Percentiles rank a stretch among this genome's conserved stretches.
These are phyloP conservation scores for Apocheima hispidaria DNA, from an alignment of 2,888 invertebrate genomes.

Conservation along the genomic window DNA sequence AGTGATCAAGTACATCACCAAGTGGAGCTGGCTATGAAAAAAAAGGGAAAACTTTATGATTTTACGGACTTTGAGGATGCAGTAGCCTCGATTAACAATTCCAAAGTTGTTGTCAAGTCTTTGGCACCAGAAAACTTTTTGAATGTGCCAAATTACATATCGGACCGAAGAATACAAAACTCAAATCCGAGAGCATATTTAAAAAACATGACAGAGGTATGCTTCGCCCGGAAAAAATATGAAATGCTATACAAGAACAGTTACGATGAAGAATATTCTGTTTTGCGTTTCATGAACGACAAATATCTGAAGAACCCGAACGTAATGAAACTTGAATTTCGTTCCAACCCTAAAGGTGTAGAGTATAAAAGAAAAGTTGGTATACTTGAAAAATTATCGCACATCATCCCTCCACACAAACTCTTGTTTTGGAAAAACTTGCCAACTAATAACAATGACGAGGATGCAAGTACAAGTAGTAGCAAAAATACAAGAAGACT, in stretches of 20 bases:
- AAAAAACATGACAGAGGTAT: background rate
- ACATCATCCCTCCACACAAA: background rate
- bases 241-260: background rate
- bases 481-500: no score
- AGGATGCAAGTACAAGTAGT: background rate
- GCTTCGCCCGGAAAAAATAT: background rate
- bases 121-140: background rate
- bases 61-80: background rate
- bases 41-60: background rate
- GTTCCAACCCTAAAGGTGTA: background rate
- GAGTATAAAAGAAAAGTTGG: background rate
- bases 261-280: background rate
- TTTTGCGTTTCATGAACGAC: background rate
- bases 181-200: background rate
- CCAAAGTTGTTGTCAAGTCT: background rate
- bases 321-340: background rate
- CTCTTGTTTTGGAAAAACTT: background rate
- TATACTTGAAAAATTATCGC: background rate
- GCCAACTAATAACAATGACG: background rate
- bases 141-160: background rate
- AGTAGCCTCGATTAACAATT: background rate
- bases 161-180: background rate
- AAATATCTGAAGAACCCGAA: background rate
- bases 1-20: constrained; percentile 1
- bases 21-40: background rate